Base-by-base conservation (phyloP, 2,113 vertebrate genomes). In the Archocentrus centrarchus region DNA sequence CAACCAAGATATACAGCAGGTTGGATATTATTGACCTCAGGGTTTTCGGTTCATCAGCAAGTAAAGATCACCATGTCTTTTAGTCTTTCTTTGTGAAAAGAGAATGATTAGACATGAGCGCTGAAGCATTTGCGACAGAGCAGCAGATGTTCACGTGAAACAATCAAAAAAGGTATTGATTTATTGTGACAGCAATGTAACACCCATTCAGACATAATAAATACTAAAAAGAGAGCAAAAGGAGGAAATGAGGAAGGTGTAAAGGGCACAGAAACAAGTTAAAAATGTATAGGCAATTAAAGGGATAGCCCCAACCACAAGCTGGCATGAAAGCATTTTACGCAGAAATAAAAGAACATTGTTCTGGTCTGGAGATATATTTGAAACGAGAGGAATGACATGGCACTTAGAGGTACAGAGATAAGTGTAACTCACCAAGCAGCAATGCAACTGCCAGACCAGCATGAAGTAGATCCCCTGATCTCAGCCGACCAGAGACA, bases 381-480 rank as follows among this genome's bases (percentile, higher is more conserved):
- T 41, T 77, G 37, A 27, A 30, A 75, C 77, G 57, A 75, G 57
- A 80, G 57, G 58, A 81, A 87, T 83, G 79, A 77, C 81, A 59
- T 80, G 80, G 17, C 62, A 81, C 41, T 22, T 88, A 57, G 75
- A 88, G 70, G 39, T 55, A 82, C 5, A 77, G 66, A 81, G 24
- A 62, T 77, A 73, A 90, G 84, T 87, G 18, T 30, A 85, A 93
- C 94, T 94, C 92, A 95, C 94, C 93, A 1, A 95, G 91, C 87
- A 94, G 91, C 87, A 95, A 75, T 15, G 76, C 81, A 83, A 94
- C 62, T 87, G 59, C 82, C 73, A 95, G 83, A 66, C 91, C 91
- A 77, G 84, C 75, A 32, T 94, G 91, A 85, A 94, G 90, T 62
- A 93, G 61, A 87, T 94, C 92, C 82, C 91, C 93, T 68, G 91